Evolutionary conservation across 2,797 vertebrate genomes (phyloP), one percentile per base, ranked within the genome.

Genomic region (Eospalax fontanierii): DNA sequence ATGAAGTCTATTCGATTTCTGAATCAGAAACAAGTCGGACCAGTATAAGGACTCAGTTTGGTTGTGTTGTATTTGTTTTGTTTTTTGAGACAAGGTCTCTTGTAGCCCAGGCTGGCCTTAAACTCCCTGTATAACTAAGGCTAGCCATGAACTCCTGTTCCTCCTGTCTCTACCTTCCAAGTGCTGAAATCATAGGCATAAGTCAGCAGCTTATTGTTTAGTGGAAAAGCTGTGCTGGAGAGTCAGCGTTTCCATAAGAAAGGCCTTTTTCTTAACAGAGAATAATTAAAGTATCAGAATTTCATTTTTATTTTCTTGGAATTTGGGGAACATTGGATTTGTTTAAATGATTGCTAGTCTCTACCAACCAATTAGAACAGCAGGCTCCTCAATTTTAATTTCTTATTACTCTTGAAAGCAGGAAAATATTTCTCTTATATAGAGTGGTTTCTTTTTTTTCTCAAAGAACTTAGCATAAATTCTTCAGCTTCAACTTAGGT

Each of bases 241-340:
- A 71, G 28, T 96, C 63, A 94, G 54, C 33, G 46, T 88, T 94
- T 81, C 76, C 3, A 18, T 82, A 30, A 43, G 33, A 93, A 88
- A 66, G 5, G 11, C 24, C 18, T 89, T 87, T 93, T 88, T 65
- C 50, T 90, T 94, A n/a, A 95, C 87, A 80, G 0, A 84, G 65
- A 46, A 80, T 40, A 26, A 86, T 88, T 87, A 70, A 94, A 94
- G 24, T 24, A 54, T 82, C 70, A 28, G 24, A 90, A 59, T 89
- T 93, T 93, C 8, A 35, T 65, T 86, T n/a, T 35, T 33, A 57
- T 89, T 90, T 90, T 95, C 59, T 57, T 91, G 4, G 33, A 91
- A 94, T 84, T 38, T 90, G 3, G 14, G 16, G 30, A 80, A 57
- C 84, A 22, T 87, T 76, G 59, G 35, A 74, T 93, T 93, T 90